Evolutionary conservation across 1,140 invertebrate genomes (phyloP), one percentile per base, ranked within the genome.

Genomic region (Aphelinus certus): DNA sequence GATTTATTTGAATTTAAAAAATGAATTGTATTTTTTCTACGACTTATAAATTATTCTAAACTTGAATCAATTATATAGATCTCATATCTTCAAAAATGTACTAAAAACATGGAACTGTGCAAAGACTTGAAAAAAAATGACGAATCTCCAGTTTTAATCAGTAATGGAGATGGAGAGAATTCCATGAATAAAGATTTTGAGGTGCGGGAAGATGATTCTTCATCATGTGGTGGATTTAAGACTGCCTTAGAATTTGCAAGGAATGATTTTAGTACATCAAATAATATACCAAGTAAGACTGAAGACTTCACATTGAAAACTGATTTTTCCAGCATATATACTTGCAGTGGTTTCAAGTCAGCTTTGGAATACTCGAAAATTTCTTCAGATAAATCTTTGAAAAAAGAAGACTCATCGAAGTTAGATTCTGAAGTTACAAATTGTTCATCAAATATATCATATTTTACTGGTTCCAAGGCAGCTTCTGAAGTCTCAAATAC

Each of bases 281-380:
- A 26, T n/a, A 47, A 48, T 43, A 6, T 5, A 26, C 9, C 43
- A 9, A 66, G 3, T 58, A 26, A 26, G 26, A 26, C 26, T 26
- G 26, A 26, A 26, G 26, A 26, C 26, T 26, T 26, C 26, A 26
- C 56, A 3, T 42, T 26, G 26, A 26, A 26, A 26, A 26, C 26
- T 26, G 26, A 26, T 26, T 26, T 26, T 26, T 26, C 26, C 26
- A 26, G 26, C 26, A 58, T 57, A 64, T 3, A 45, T 26, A 45
- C 7, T 43, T 68, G 69, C 60, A 72, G 73, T 51, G 67, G 70
- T 53, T 85, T 85, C 56, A 84, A 81, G 70, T 80, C 83, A 64
- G 83, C 84, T 43, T 77, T 80, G 69, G 78, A 85, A 73, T 73
- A 83, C 49, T 79, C 61, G 49, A 83, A 83, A 76, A 79, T 47